Evolutionary conservation across 2,797 vertebrate genomes (phyloP), one percentile per base, ranked within the genome.

Genomic region (Lutjanus campechanus): DNA sequence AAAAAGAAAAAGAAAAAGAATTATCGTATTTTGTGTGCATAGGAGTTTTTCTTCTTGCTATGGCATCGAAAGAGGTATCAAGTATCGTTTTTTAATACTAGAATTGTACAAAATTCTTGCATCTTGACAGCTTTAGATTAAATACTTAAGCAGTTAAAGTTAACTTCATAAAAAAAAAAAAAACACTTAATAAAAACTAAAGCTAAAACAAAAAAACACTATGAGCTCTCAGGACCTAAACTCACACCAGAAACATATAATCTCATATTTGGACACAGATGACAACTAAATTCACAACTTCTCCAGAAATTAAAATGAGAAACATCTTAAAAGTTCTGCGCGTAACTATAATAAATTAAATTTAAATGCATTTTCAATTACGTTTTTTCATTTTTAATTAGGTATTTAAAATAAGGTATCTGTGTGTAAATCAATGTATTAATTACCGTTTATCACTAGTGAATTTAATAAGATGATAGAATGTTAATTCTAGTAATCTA

Each of bases 361-460:
- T 69, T 56, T 16, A 66, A 71, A 75, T 13, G 13, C 9, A 50
- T 68, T 77, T 75, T 69, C 13, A 73, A 53, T 51, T 29, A 46
- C 7, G 65, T 63, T 71, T 63, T 71, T 69, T n/a, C 8, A 66
- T 68, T 73, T 71, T 50, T 25, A 11, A 70, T 60, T 41, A 25
- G 4, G 11, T 9, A 15, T 44, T 65, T 19, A 15, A 67, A 77
- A 72, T 67, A 20, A 20, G 0, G 4, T 19, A 47, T 54, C 53
- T 40, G 15, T 25, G 36, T 43, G 25, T 69, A 17, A 79, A 62
- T 44, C 1, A 22, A 19, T 62, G 5, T 51, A 46, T 53, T 69
- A 44, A 76, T 76, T 69, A 51, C n/a, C 6, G 36, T 36, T 50
- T 50, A 46, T 46, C 19, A 46, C 49, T 61, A 55, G 1, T 77